Conservation (phyloP, 1,140 invertebrate genomes). For the Neodiprion lecontei region DNA sequence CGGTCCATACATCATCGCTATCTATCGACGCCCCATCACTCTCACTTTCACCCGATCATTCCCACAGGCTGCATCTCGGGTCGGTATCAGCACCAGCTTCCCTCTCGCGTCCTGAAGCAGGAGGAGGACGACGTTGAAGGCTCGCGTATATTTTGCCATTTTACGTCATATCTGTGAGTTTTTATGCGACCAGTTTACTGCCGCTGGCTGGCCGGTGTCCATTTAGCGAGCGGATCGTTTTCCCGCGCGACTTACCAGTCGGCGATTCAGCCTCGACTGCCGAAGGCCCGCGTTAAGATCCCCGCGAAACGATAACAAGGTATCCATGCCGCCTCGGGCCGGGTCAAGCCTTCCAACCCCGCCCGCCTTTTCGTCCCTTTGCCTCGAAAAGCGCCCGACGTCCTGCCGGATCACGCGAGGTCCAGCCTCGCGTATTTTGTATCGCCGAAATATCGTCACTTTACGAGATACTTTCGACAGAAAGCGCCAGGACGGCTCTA, state of each 20-base stretch:
- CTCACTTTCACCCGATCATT: background rate
- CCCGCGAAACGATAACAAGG: background rate
- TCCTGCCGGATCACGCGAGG: too few species aligned
- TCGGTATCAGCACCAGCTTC: background rate
- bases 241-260: background rate
- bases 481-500: background rate
- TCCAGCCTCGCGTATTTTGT: too few species aligned
- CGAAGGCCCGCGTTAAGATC: background rate
- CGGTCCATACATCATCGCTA: background rate
- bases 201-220: background rate
- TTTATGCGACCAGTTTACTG: background rate
- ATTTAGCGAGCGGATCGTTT: slow-evolving; percentile 1
- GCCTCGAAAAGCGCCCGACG: too few species aligned
- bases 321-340: background rate
- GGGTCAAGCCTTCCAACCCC: background rate
- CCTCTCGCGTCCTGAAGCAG: background rate
- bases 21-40: slow-evolving; percentile 6
- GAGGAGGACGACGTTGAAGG: background rate
- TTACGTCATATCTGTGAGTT: background rate
- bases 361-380: background rate
- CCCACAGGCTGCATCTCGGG: slow-evolving; percentile 6
- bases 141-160: background rate
- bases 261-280: background rate
- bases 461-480: background rate
- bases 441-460: too few species aligned